Conservation (phyloP, 2,113 vertebrate genomes). For the Hassar affinis region DNA sequence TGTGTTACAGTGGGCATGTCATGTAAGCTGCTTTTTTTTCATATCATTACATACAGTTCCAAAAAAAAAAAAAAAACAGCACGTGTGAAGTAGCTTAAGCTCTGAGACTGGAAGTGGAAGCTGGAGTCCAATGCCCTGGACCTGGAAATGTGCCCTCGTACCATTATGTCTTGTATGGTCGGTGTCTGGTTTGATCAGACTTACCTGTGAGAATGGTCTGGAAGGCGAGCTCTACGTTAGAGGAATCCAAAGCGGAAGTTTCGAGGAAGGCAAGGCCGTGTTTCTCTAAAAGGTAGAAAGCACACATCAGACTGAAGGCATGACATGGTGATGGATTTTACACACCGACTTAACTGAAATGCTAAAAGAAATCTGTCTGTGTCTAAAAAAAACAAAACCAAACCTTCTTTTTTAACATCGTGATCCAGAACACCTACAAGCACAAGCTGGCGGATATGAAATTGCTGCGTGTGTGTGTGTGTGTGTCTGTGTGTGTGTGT, state of each 20-base stretch:
- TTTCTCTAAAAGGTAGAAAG: constrained; percentile 71
- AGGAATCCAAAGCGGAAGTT: constrained; percentile 83
- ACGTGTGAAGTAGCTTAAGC: not conserved
- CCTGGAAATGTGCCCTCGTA: not conserved
- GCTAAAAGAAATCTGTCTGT: not conserved
- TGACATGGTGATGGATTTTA: not conserved
- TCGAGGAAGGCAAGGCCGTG: constrained; percentile 81
- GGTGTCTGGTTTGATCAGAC: not conserved
- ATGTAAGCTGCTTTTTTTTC: not conserved
- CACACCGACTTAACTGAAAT: not conserved
- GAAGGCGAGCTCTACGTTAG: constrained; percentile 82
- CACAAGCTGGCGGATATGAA: not conserved
- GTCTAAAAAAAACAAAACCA: not conserved
- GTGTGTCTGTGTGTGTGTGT: not conserved
- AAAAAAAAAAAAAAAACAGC: not conserved
- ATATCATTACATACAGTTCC: too few species aligned
- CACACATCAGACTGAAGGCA: not conserved
- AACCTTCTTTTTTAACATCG: not conserved
- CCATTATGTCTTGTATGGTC: not conserved
- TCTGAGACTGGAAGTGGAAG: not conserved
- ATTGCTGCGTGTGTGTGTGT: not conserved
- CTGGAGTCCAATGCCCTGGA: not conserved
- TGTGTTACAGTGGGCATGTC: not conserved
- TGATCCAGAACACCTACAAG: not conserved
- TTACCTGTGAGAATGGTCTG: constrained; percentile 80